A percentile compares a stretch with the other conserved stretches of the same genome.
Evolutionary conservation across 2,113 vertebrate genomes (phyloP).

Genomic region (Cricetomys ansorgei): DNA sequence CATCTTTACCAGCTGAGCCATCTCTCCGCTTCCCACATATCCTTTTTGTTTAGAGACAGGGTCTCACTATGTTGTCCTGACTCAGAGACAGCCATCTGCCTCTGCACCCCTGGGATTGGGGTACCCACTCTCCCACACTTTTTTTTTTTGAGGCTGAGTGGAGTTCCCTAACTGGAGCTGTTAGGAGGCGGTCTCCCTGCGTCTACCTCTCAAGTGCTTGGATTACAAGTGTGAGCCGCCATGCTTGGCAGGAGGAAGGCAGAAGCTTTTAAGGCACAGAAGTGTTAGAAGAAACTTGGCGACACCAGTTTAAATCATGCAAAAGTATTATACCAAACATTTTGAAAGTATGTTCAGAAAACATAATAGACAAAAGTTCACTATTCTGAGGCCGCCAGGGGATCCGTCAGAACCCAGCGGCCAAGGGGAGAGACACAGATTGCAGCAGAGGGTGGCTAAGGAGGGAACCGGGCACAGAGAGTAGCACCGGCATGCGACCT

Average conservation of each 20-base stretch:
- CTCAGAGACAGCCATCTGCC: background rate
- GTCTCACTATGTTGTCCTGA: background rate
- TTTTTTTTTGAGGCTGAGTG: background rate
- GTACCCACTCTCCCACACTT: background rate
- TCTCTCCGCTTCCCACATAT: background rate
- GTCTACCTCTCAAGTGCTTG: background rate
- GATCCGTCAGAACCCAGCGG: background rate
- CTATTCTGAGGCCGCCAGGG: background rate
- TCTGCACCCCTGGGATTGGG: background rate
- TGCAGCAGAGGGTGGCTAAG: background rate
- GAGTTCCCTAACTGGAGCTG: background rate
- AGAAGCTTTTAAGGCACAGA: background rate
- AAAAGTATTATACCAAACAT: background rate
- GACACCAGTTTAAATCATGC: conserved; percentile 24
- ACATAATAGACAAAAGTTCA: background rate
- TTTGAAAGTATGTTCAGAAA: conserved; percentile 17
- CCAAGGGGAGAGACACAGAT: background rate
- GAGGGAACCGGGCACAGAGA: background rate
- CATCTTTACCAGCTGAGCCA: background rate
- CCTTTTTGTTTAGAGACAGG: background rate
- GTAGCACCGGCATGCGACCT: too few species aligned
- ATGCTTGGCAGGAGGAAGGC: background rate
- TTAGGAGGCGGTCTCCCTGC: background rate
- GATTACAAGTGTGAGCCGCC: background rate
- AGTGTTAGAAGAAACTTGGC: conserved; percentile 5